A percentile compares a stretch with the other conserved stretches of the same genome.
These are phyloP conservation scores for Cricetomys ansorgei DNA, from an alignment of 2,113 vertebrate species.

Conservation along the genomic window DNA sequence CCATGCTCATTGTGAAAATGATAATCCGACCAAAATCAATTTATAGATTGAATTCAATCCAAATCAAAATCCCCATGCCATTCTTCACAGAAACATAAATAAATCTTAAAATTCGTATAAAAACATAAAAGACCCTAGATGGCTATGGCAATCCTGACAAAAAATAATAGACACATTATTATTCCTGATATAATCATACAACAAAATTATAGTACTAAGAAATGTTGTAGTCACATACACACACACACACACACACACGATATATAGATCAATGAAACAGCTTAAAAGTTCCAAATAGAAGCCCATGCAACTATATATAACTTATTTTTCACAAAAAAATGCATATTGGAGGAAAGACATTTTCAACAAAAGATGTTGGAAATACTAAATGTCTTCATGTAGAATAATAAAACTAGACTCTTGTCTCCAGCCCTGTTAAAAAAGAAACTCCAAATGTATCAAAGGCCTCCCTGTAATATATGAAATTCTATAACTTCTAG, in stretches of 20 bases:
- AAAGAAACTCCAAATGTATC: not conserved
- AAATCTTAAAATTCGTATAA: not conserved
- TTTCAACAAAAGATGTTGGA: not conserved
- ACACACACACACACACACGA: not conserved
- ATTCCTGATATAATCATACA: not conserved
- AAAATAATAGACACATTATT: not conserved
- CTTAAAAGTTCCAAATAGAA: not conserved
- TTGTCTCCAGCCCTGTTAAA: not conserved
- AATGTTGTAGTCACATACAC: not conserved
- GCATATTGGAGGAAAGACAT: not conserved
- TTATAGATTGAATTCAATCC: not conserved
- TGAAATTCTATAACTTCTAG: not conserved
- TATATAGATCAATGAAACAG: not conserved
- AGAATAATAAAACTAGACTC: not conserved
- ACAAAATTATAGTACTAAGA: not conserved
- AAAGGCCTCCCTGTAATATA: not conserved
- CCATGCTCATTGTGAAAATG: not conserved
- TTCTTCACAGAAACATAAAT: not conserved
- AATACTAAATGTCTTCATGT: not conserved
- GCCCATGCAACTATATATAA: not conserved
- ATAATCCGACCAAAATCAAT: not conserved
- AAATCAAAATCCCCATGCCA: not conserved
- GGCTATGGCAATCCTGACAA: not conserved
- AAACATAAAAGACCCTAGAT: not conserved
- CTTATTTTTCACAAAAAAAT: not conserved